Conservation (phyloP, 2,797 vertebrate species). For the Ctenochaetus hawaiiensis region DNA sequence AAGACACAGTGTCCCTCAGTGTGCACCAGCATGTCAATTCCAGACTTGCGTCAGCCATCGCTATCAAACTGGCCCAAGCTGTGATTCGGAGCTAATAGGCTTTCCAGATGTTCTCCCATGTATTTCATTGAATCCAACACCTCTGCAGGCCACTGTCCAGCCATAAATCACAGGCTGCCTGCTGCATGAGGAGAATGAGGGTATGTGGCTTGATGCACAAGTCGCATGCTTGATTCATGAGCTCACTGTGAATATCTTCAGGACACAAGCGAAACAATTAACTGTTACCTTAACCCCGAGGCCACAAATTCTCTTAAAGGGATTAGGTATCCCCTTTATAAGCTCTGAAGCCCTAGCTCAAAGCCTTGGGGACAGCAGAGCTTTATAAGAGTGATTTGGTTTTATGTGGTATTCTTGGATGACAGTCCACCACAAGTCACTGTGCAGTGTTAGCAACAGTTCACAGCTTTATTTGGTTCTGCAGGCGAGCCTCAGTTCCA, state of each 20-base stretch:
- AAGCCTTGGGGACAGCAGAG: conserved; percentile 75
- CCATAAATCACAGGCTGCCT: conserved; percentile 81
- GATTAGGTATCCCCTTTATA: conserved; percentile 81
- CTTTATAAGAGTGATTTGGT: conserved; percentile 82
- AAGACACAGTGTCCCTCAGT: conserved; percentile 51
- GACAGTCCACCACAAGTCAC: conserved; percentile 74
- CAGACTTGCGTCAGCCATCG: conserved; percentile 56
- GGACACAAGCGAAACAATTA: conserved; percentile 84
- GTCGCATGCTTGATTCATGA: conserved; percentile 84
- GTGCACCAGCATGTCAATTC: conserved; percentile 56
- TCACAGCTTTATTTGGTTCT: conserved; percentile 75
- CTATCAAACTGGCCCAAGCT: conserved; percentile 81
- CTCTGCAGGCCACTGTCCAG: conserved; percentile 84
- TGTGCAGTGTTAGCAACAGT: conserved; percentile 79
- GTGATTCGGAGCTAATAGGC: conserved; percentile 79
- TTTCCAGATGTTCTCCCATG: conserved; percentile 87
- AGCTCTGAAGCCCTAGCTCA: conserved; percentile 68
- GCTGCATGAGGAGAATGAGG: conserved; percentile 65
- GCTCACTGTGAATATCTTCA: conserved; percentile 75
- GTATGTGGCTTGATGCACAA: conserved; percentile 77
- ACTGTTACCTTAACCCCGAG: conserved; percentile 82
- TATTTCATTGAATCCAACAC: conserved; percentile 84
- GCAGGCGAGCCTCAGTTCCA: conserved; percentile 54
- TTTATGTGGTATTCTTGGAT: conserved; percentile 86
- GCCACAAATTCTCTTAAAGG: conserved; percentile 81